phyloP scores from a whole-genome alignment of 2,113 vertebrate species.

The Bubo blakistoni region DNA sequence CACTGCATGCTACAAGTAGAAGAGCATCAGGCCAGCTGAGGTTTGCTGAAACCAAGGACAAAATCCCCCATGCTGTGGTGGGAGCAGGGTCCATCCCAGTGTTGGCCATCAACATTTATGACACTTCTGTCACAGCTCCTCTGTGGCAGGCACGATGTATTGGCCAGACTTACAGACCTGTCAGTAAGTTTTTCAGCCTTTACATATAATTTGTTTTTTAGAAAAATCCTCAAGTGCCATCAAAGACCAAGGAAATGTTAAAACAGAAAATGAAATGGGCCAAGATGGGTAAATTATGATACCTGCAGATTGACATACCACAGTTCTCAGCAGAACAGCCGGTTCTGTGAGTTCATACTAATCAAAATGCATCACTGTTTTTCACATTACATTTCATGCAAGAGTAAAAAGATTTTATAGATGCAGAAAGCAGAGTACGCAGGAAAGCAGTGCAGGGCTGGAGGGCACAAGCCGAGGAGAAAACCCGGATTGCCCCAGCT shows the following conservation, averaged over 20 bases:
- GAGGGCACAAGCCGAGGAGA: neutral
- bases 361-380: neutral
- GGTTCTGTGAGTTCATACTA: neutral
- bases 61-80: neutral
- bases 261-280: neutral
- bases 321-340: neutral
- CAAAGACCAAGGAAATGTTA: neutral
- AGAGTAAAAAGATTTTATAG: neutral
- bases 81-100: neutral
- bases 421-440: neutral
- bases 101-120: neutral
- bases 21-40: neutral
- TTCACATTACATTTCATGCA: neutral
- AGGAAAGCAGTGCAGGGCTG: neutral
- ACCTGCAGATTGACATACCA: accelerated
- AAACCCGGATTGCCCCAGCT: neutral
- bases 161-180: neutral
- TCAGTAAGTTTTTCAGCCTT: neutral
- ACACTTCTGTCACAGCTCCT: neutral
- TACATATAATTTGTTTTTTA: neutral
- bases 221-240: neutral
- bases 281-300: neutral
- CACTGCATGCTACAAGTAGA: neutral
- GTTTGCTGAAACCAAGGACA: neutral
- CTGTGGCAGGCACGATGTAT: neutral